These are phyloP conservation scores for Ctenodactylus gundi DNA, from an alignment of 2,113 vertebrate genomes.

Conservation along the genomic window DNA sequence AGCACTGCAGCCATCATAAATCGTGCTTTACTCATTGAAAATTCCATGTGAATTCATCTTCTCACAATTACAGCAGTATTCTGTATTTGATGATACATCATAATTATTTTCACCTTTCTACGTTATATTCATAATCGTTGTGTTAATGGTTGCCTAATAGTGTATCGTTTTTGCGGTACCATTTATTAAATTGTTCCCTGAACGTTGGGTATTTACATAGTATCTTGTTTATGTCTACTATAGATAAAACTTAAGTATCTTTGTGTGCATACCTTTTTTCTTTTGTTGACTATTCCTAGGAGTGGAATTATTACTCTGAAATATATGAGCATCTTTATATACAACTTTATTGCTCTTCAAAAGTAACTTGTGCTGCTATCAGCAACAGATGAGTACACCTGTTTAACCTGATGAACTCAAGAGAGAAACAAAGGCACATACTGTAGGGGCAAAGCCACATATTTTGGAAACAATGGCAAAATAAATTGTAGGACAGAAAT, in stretches of 20 bases:
- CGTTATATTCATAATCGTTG: neutral
- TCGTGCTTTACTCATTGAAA: slow-evolving; percentile 20
- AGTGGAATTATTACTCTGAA: slow-evolving; percentile 50
- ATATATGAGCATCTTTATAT: slow-evolving; percentile 26
- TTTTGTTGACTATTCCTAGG: slow-evolving; percentile 18
- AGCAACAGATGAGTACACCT: slow-evolving; percentile 24
- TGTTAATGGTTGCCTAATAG: neutral
- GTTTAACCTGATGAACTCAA: no score
- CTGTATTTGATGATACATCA: slow-evolving; percentile 20
- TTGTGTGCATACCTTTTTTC: neutral
- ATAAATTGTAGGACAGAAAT: neutral
- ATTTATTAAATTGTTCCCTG: slow-evolving; percentile 20
- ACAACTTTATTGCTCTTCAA: slow-evolving; percentile 42
- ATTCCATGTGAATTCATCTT: slow-evolving; percentile 30
- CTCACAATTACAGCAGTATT: slow-evolving; percentile 1
- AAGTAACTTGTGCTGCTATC: slow-evolving; percentile 4
- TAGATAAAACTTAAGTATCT: slow-evolving; percentile 24
- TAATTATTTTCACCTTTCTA: slow-evolving; percentile 17
- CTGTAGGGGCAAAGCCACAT: slow-evolving; percentile 19
- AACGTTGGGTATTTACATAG: slow-evolving; percentile 10
- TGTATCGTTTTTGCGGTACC: neutral
- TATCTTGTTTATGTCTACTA: slow-evolving; percentile 46
- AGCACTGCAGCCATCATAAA: neutral
- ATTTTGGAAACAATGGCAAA: slow-evolving; percentile 11
- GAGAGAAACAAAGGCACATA: no score